A percentile compares a stretch with the other conserved stretches of the same genome.
Evolutionary conservation across 2,888 invertebrate genomes (phyloP).

Genomic region (Argyresthia goedartella): DNA sequence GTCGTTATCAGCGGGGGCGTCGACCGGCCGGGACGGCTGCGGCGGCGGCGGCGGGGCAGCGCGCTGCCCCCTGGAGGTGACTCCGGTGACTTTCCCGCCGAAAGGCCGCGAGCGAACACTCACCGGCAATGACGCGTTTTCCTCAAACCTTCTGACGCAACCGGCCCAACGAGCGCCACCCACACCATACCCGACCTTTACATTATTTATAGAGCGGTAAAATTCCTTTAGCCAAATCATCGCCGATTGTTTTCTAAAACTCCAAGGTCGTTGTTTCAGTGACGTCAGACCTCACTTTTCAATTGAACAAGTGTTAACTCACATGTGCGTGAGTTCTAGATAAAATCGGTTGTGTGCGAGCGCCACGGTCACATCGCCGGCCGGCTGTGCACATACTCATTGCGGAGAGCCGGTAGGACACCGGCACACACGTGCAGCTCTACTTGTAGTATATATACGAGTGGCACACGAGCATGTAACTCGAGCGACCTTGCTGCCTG

Average conservation of each 20-base stretch:
- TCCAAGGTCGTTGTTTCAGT: neutral
- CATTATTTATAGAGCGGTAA: neutral
- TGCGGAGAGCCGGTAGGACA: neutral
- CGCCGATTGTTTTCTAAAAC: neutral
- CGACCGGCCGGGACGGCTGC: constrained; percentile 16
- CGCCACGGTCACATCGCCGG: neutral
- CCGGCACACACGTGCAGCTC: neutral
- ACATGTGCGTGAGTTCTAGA: neutral
- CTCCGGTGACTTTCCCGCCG: constrained; percentile 25
- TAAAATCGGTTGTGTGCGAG: too few species aligned
- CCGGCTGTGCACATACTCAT: neutral
- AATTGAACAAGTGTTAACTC: constrained; percentile 2
- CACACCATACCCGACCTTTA: neutral
- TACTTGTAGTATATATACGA: neutral
- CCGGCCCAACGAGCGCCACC: constrained; percentile 8
- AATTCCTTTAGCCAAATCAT: neutral
- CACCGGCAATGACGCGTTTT: constrained; percentile 23
- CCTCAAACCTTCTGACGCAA: constrained; percentile 21
- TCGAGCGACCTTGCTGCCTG: constrained; percentile 48
- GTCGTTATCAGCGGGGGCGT: constrained; percentile 26
- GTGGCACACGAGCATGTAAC: constrained; percentile 13
- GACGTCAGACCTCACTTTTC: constrained; percentile 3
- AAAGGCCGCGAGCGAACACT: constrained; percentile 13
- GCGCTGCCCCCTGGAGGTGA: constrained; percentile 25
- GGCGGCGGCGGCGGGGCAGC: neutral